A percentile compares a stretch with the other conserved stretches of the same genome.
Evolutionary conservation across 2,888 invertebrate genomes (phyloP).

Genomic region (Caenorhabditis sulstoni): DNA sequence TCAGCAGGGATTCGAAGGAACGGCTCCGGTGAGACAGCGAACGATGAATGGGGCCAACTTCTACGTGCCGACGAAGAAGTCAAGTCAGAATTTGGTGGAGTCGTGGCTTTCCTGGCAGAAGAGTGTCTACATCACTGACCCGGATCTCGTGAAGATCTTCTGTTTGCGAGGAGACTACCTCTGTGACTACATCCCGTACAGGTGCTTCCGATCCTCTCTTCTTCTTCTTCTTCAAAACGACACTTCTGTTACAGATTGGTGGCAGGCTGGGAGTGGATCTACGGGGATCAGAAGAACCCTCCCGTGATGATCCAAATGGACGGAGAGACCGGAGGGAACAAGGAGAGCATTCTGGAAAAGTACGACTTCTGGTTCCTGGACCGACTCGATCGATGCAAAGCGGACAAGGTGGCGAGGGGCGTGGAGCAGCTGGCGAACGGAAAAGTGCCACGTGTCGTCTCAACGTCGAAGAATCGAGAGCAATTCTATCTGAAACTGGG

Average conservation of each 20-base stretch:
- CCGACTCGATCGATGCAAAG: conserved; percentile 57
- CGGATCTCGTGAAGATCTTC: conserved; percentile 72
- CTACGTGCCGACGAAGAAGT: conserved; percentile 52
- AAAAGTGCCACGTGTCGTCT: conserved; percentile 66
- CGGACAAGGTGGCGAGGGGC: conserved; percentile 58
- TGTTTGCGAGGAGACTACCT: conserved; percentile 67
- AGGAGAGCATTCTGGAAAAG: conserved; percentile 60
- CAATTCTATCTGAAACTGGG: conserved; percentile 67
- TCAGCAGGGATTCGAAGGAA: conserved; percentile 68
- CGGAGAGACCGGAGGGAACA: conserved; percentile 73
- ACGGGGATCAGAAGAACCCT: conserved; percentile 68
- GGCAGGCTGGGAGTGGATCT: conserved; percentile 75
- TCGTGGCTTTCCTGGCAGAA: conserved; percentile 68
- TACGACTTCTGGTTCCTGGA: conserved; percentile 73
- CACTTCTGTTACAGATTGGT: conserved; percentile 58
- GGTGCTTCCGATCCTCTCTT: conserved; percentile 36
- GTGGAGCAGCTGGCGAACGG: conserved; percentile 51
- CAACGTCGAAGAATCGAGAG: conserved; percentile 67
- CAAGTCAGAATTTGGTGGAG: conserved; percentile 54
- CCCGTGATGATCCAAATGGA: conserved; percentile 74
- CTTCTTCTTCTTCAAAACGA: neutral
- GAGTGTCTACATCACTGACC: conserved; percentile 71
- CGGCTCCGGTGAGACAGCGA: conserved; percentile 47
- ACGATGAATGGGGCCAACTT: conserved; percentile 75
- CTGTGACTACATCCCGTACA: conserved; percentile 69